Base-by-base conservation (phyloP, 2,113 vertebrate genomes). In the Heterochromis multidens region DNA sequence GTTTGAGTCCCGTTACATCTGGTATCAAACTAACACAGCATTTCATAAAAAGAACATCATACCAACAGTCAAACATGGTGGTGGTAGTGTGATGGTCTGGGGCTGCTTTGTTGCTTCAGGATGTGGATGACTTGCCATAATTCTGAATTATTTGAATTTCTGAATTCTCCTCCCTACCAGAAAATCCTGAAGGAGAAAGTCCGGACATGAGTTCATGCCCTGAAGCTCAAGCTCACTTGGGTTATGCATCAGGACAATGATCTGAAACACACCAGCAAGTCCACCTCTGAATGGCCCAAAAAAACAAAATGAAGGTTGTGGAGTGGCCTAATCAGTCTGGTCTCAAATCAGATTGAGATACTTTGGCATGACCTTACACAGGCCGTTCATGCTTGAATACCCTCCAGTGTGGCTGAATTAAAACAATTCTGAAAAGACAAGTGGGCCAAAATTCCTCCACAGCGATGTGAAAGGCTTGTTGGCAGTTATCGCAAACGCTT, bases 331-430 rank as follows among this genome's bases (percentile, higher is more conserved):
- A 40, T n/a, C n/a, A 40, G 35, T n/a, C 62, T 9, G 40, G n/a
- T 9, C 8, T 9, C 9, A 8, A 37, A 37, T 37, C 35, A 9
- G 35, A 37, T 37, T 37, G 35, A 37, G 35, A 0, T 0, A 1
- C 35, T 65, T 65, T 40, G 23, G 40, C 62, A 65, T 65, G 35
- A 65, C 62, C 35, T 40, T 65, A 40, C 23, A 9, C 62, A 65
- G 7, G 62, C 62, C 25, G 61, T 63, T 63, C 31, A 63, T 63
- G 31, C 37, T 63, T 11, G 37, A 63, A 35, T n/a, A n/a, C n/a
- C n/a, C n/a, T n/a, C n/a, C n/a, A n/a, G n/a, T n/a, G n/a, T n/a
- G n/a, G n/a, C n/a, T n/a, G n/a, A n/a, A n/a, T n/a, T n/a, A n/a
- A n/a, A n/a, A n/a, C n/a, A n/a, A n/a, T n/a, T n/a, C n/a, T n/a